Evolutionary conservation across 2,113 vertebrate genomes (phyloP), one percentile per base, ranked within the genome.

Genomic region (Gavialis gangeticus): DNA sequence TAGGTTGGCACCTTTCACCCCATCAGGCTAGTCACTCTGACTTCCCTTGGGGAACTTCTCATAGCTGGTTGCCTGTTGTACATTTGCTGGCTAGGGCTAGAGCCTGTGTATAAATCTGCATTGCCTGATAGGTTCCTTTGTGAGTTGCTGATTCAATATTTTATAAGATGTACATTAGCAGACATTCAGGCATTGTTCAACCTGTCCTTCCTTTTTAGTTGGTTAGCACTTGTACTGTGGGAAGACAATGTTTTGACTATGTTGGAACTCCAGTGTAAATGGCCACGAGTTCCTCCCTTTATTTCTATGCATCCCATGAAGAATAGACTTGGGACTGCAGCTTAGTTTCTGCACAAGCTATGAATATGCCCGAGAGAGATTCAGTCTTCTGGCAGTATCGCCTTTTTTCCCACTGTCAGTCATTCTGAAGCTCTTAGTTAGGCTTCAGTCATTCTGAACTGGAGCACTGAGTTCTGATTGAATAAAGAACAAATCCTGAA

Each of bases 1-100:
- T 4, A 3, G 13, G 30, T 21, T 7, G 8, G 24, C 37, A 46
- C 62, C 19, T 2, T 13, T 12, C 18, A 2, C n/a, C 12, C 5
- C 2, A 14, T 34, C 3, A 55, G 34, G 34, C 28, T 18, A 3
- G 6, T 14, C 37, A 69, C 34, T 4, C 58, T 9, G 21, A 12
- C 0, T 0, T 13, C 46, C 54, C 19, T 54, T 18, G 2, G 12
- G 64, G 30, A 4, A 2, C 30, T 6, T 3, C 27, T 1, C 4
- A 6, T 46, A 17, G 16, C 25, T 0, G 2, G 9, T 27, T 64
- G 2, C 1, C 57, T 24, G 58, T 10, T 18, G 3, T 8, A 3
- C 13, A 34, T 27, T n/a, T 16, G 30, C 34, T 0, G 1, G 22
- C 30, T 30, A 13, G 1, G 2, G n/a, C 22, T 4, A 14, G 8